Evolutionary conservation across 2,888 invertebrate species (phyloP), one percentile per base, ranked within the genome.

Genomic region (Plemyria rubiginata): DNA sequence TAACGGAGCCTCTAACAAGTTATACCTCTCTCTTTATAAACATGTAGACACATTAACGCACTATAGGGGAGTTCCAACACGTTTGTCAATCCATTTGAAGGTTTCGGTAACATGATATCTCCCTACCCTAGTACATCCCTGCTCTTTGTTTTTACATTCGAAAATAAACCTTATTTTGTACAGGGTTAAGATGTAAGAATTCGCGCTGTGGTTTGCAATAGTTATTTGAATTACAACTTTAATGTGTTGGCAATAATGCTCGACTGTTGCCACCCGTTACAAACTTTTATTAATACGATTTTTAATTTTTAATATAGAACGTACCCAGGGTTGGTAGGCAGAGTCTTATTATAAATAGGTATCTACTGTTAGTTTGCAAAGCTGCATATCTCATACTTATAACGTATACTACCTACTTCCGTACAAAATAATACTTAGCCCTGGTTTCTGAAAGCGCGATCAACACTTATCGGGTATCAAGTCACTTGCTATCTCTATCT

Each of bases 41-140:
- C 36, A 38, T 8, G 36, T 38, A 38, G 9, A 38, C 11, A 38
- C 32, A 32, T 32, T 32, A 32, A 32, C 5, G 22, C 22, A n/a
- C 11, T 46, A 29, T n/a, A 54, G 29, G 59, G 53, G 48, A 59
- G 40, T 22, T 16, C 8, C 9, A 8, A 1, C 68, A 73, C 78
- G 83, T 86, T 87, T 87, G 84, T 79, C 80, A 85, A 87, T 82
- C 87, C 87, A 88, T 88, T 87, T 85, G 81, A 80, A 76, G 87
- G 86, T 82, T 87, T 82, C 83, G 61, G 85, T 77, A 88, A 88
- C 79, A 54, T 66, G 86, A 88, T 84, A 86, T 66, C 66, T 59
- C 46, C 52, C 62, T 40, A 46, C 55, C 61, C 61, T 56, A 74
- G 71, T 79, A 76, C 74, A 77, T 77, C 78, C 75, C 76, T 77